phyloP scores from a whole-genome alignment of 2,888 invertebrate species.

The Tryphoninae sp. region DNA sequence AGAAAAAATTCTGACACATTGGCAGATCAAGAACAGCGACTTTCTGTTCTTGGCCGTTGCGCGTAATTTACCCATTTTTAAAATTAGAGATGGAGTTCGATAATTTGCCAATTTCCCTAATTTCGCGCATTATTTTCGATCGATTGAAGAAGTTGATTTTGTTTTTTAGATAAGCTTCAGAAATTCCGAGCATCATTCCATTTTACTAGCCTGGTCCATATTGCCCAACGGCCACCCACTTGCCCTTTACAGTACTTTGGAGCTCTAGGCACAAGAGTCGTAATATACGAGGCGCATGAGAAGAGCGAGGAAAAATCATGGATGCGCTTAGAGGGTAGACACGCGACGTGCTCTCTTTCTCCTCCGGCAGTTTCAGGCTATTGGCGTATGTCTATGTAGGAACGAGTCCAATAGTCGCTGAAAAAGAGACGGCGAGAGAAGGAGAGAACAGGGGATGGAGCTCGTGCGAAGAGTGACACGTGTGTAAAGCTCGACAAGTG shows the following conservation, averaged over 20 bases:
- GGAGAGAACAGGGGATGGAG: not conserved
- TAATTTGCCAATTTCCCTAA: no score
- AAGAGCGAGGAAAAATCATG: not conserved
- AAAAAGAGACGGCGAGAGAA: slow-evolving; percentile 9
- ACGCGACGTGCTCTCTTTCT: slow-evolving; percentile 54
- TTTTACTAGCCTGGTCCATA: no score
- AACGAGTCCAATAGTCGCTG: slow-evolving; percentile 52
- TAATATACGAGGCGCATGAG: slow-evolving; percentile 37
- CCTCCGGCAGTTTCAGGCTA: slow-evolving; percentile 8
- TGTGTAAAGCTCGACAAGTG: slow-evolving; percentile 64
- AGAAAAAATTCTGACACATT: no score
- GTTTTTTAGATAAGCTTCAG: no score
- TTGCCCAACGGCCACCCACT: no score
- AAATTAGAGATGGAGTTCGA: no score
- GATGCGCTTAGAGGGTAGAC: slow-evolving; percentile 22
- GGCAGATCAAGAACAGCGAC: no score
- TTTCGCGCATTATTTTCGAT: no score
- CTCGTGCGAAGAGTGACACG: slow-evolving; percentile 40
- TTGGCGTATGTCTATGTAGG: not conserved
- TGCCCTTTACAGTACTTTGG: slow-evolving; percentile 23
- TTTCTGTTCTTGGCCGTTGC: no score
- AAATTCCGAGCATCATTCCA: no score
- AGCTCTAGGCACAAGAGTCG: slow-evolving; percentile 26
- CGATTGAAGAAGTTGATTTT: no score
- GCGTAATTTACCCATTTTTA: no score